Base-by-base conservation (phyloP, 2,888 invertebrate genomes). In the Glyphotaelius pellucidus region DNA sequence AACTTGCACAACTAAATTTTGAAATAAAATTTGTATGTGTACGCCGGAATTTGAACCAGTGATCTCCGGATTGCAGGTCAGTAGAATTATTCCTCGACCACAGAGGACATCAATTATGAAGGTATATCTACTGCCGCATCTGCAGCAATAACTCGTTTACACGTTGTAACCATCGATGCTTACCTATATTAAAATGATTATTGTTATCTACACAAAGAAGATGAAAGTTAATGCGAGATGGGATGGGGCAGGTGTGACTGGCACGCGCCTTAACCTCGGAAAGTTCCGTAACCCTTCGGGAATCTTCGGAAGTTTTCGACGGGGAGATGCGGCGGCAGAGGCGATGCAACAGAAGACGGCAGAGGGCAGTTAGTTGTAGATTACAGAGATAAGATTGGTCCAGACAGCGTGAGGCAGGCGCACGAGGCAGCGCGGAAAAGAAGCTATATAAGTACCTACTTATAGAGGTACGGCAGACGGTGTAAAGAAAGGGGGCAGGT, bases 401-500 rank as follows among this genome's bases (percentile, higher is more conserved):
- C 67, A 25, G 25, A 67, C 1, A 25, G 67, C 3, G 25, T 25
- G 67, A 67, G 67, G 67, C 67, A 67, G 25, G 25, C 67, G 25
- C 25, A n/a, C 25, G 67, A 67, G 67, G 67, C 25, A 67, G 9
- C 7, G 67, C 15, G 47, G 2, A 3, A 9, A 67, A 4, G 25
- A 67, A 67, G 25, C 67, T 25, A 25, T n/a, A 12, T 14, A 25
- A 38, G 35, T 19, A 47, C 47, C 47, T 47, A 14, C 47, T 3
- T 47, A 83, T 3, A 31, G 35, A 83, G 35, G 32, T 15, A 81
- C 15, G 32, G 81, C 32, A 31, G 32, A 32, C 31, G 19, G 81
- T 32, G 15, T 32, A 32, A 83, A 35, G 81, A 38, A 38, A 35
- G 83, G 35, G 15, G 83, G 83, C 83, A 83, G 83, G 83, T 83